These are phyloP conservation scores for Lepus oiostolus DNA, from an alignment of 2,797 vertebrate genomes.

Conservation along the genomic window DNA sequence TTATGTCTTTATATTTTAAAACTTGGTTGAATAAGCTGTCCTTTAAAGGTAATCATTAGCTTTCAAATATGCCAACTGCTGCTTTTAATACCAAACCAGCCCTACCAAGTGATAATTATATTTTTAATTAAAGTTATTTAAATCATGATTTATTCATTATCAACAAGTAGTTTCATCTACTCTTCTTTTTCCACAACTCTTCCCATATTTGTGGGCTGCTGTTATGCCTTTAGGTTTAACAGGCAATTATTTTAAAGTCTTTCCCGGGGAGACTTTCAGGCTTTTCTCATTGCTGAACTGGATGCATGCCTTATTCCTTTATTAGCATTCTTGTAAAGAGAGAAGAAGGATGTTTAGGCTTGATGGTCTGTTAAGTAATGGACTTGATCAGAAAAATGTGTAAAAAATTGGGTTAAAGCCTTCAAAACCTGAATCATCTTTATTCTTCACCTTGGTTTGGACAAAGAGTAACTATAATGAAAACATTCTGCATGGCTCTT, in stretches of 20 bases:
- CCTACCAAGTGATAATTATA: conserved; percentile 8
- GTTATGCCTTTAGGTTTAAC: not conserved
- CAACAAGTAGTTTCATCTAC: not conserved
- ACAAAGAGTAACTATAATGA: not conserved
- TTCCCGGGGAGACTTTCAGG: conserved; percentile 18
- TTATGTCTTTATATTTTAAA: conserved; percentile 52
- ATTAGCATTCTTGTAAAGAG: not conserved
- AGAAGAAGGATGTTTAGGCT: not conserved
- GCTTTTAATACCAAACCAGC: not conserved
- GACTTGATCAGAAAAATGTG: not conserved
- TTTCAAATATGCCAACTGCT: conserved; percentile 3
- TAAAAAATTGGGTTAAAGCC: conserved; percentile 21
- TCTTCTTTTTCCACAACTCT: not conserved
- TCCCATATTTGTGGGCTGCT: not conserved
- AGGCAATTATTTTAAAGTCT: not conserved
- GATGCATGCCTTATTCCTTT: not conserved
- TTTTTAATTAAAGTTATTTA: not conserved
- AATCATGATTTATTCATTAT: not conserved
- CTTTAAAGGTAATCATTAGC: conserved; percentile 34
- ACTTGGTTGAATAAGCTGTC: not conserved
- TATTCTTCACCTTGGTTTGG: not conserved
- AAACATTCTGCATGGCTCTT: not conserved
- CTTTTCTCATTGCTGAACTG: not conserved
- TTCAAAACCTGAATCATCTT: not conserved
- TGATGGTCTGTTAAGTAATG: conserved; percentile 6